phyloP scores from a whole-genome alignment of 2,797 vertebrate species.

The Tapera naevia region DNA sequence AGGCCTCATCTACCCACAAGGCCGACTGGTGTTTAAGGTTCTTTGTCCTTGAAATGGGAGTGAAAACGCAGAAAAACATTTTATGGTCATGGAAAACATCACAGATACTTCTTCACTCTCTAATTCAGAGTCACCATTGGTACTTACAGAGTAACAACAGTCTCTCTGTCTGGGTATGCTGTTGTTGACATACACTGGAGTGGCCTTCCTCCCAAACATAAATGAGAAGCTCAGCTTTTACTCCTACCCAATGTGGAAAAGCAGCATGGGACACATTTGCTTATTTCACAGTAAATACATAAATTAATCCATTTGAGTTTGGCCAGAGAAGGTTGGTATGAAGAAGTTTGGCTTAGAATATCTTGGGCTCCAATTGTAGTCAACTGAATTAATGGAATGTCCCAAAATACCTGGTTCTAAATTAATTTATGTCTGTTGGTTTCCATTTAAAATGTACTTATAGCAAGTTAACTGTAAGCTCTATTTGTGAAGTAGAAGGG shows the following conservation, averaged over 20 bases:
- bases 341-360: background rate
- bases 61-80: background rate
- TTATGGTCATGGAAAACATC: background rate
- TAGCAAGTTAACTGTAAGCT: background rate
- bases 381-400: background rate
- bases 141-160: rapidly evolving
- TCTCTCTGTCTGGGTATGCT: background rate
- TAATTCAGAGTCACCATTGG: background rate
- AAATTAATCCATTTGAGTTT: background rate
- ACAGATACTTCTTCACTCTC: background rate
- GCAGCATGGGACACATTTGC: background rate
- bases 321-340: background rate
- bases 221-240: background rate
- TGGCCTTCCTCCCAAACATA: background rate
- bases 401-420: background rate
- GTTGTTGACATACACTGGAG: background rate
- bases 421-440: background rate
- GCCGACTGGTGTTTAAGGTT: background rate
- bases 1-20: background rate
- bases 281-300: background rate
- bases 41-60: background rate
- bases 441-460: background rate
- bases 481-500: slow-evolving; percentile 10
- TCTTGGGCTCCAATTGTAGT: background rate
- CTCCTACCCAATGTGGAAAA: background rate